Evolutionary conservation across 92 coral and sea anemone genomes (phyloP).

Genomic region (Epizoanthus fatuus): DNA sequence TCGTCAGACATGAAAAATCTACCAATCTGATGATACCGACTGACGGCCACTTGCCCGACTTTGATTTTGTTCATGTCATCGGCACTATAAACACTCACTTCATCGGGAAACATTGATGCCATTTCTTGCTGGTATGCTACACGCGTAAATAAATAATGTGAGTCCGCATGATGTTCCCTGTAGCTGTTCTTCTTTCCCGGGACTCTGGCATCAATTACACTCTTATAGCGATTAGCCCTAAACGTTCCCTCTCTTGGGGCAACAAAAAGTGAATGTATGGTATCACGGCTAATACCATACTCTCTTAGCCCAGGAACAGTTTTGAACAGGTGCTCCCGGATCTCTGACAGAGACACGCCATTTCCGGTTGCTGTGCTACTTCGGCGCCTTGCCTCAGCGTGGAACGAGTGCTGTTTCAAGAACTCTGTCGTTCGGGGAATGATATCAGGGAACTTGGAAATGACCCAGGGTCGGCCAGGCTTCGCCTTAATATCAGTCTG

Average conservation of each 20-base stretch:
- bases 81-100: conserved; percentile 4
- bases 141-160: conserved; percentile 1
- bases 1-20: conserved; percentile 11
- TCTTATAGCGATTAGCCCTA: conserved; percentile 47
- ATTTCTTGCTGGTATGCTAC: background rate
- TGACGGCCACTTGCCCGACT: conserved; percentile 17
- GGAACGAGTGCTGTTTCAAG: conserved; percentile 43
- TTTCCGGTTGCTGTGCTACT: conserved; percentile 42
- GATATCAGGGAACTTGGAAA: conserved; percentile 36
- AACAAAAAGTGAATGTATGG: conserved; percentile 41
- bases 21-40: background rate
- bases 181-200: conserved; percentile 14
- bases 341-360: conserved; percentile 48
- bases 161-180: conserved; percentile 10
- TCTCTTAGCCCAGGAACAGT: conserved; percentile 27
- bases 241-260: conserved; percentile 45
- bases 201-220: conserved; percentile 47
- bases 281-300: conserved; percentile 46
- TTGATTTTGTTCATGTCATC: conserved; percentile 10
- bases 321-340: conserved; percentile 41
- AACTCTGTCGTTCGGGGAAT: conserved; percentile 38
- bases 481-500: background rate
- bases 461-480: background rate
- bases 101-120: conserved; percentile 8
- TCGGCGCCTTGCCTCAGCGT: conserved; percentile 43